Percentiles rank a stretch among this genome's conserved stretches.
These are phyloP conservation scores for Syrrhaptes paradoxus DNA, from an alignment of 2,113 vertebrate genomes.

Conservation along the genomic window DNA sequence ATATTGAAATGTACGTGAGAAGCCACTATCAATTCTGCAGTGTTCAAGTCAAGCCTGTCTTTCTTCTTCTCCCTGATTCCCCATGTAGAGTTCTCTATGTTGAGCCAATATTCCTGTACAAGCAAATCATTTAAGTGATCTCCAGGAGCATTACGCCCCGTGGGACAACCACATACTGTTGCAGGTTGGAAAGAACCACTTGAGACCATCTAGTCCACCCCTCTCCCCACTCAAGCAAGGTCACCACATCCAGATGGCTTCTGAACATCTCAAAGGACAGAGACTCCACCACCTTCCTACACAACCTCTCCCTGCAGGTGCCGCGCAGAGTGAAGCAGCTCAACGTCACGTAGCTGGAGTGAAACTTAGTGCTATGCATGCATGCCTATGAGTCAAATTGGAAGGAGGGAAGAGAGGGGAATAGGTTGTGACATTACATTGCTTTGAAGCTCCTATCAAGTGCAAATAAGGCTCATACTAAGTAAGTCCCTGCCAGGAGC, in stretches of 20 bases:
- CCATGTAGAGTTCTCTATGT: fast-evolving
- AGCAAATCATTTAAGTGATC: background rate
- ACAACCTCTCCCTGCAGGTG: background rate
- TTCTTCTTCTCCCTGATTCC: background rate
- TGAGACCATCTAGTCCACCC: background rate
- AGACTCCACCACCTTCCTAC: background rate
- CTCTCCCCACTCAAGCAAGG: background rate
- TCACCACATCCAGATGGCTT: background rate
- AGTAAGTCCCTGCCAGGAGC: background rate
- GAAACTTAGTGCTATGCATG: background rate
- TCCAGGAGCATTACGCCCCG: background rate
- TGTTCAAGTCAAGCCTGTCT: fast-evolving
- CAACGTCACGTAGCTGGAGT: background rate
- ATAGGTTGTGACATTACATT: background rate
- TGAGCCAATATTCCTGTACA: background rate
- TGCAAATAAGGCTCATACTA: constrained; percentile 1
- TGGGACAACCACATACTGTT: background rate
- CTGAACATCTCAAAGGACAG: background rate
- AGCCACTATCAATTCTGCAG: background rate
- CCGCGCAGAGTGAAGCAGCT: background rate
- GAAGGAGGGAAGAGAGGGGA: background rate
- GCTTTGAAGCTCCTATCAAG: constrained; percentile 36
- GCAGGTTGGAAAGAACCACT: background rate
- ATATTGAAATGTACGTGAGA: background rate
- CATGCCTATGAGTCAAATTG: background rate